Evolutionary conservation across 2,888 invertebrate genomes (phyloP).

Genomic region (Sisyra nigra): DNA sequence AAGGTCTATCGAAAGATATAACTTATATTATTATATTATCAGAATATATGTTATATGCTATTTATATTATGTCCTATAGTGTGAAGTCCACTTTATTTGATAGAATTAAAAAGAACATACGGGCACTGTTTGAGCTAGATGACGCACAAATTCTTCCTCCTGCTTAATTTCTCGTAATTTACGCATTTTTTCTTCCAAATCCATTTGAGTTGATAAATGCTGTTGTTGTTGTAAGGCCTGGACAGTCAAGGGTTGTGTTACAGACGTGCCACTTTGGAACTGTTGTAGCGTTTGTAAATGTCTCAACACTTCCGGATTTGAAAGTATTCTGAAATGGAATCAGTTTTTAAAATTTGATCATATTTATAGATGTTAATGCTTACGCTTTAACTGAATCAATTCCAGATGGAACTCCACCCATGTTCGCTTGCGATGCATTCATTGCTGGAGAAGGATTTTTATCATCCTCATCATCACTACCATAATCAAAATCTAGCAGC

Average conservation of each 20-base stretch:
- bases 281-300: conserved; percentile 68
- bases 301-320: conserved; percentile 77
- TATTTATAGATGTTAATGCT: no score
- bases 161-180: conserved; percentile 53
- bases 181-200: conserved; percentile 51
- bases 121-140: conserved; percentile 55
- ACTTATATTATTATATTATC: no score
- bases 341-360: no score
- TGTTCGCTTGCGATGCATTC: conserved; percentile 16
- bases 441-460: conserved; percentile 30
- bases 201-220: conserved; percentile 40
- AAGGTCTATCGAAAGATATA: no score
- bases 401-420: conserved; percentile 13
- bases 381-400: conserved; percentile 10
- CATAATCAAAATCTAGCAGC: conserved; percentile 79
- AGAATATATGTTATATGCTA: no score
- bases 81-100: not conserved
- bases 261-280: conserved; percentile 31
- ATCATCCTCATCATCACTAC: conserved; percentile 76
- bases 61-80: no score
- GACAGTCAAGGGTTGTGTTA: conserved; percentile 13
- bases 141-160: conserved; percentile 60
- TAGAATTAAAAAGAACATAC: conserved; percentile 24
- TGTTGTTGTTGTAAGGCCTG: conserved; percentile 26
- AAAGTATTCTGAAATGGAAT: conserved; percentile 41